phyloP scores from a whole-genome alignment of 2,797 vertebrate genomes.

The Petrocephalus schoutedeni region DNA sequence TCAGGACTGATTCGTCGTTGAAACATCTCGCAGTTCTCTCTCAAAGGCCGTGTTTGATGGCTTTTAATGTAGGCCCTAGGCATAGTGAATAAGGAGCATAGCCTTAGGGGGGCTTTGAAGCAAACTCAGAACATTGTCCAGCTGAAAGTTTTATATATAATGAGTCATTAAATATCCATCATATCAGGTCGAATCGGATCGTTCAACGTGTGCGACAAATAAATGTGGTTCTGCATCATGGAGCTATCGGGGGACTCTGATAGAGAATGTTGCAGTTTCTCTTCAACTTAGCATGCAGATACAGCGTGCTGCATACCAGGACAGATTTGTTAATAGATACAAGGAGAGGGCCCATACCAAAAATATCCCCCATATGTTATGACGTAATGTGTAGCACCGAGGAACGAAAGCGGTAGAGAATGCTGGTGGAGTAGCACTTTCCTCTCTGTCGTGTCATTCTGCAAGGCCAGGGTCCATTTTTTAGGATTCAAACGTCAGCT shows the following conservation, averaged over 20 bases:
- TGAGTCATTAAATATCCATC: not conserved
- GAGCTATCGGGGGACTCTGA: not conserved
- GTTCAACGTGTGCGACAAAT: not conserved
- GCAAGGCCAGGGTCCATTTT: not conserved
- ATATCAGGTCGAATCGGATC: not conserved
- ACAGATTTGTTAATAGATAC: not conserved
- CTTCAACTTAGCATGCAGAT: not conserved
- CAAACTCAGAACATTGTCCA: not conserved
- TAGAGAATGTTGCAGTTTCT: not conserved
- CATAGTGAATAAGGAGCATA: not conserved
- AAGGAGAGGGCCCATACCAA: not conserved
- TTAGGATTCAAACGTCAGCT: not conserved
- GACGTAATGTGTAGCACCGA: not conserved
- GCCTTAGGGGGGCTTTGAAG: not conserved
- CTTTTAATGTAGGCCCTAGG: not conserved
- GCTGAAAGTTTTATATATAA: not conserved
- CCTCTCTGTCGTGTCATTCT: not conserved
- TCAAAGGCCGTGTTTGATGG: not conserved
- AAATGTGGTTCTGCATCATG: not conserved
- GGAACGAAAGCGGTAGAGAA: not conserved
- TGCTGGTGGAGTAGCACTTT: not conserved
- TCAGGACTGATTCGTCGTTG: not conserved
- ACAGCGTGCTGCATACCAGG: not conserved
- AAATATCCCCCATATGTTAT: not conserved
- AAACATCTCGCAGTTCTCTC: not conserved